These are phyloP conservation scores for Zaprionus tsacasi DNA, from an alignment of 1,140 invertebrate genomes.

Conservation along the genomic window DNA sequence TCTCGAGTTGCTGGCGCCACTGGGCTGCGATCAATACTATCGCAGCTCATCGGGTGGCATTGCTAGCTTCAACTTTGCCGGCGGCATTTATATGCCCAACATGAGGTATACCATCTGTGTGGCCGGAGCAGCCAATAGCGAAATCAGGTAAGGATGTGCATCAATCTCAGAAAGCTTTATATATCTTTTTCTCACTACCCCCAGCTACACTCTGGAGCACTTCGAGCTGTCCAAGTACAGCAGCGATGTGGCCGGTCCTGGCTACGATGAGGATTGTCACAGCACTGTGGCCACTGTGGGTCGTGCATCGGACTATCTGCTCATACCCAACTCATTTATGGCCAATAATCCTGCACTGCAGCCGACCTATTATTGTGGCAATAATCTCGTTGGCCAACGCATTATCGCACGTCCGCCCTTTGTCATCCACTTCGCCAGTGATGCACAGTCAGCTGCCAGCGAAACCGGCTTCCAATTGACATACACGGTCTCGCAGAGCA, in stretches of 20 bases:
- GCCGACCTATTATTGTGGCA: constrained; percentile 73
- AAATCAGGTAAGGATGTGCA: constrained; percentile 52
- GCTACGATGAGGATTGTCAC: constrained; percentile 67
- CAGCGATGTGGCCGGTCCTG: constrained; percentile 42
- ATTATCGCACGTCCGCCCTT: constrained; percentile 62
- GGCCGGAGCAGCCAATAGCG: constrained; percentile 46
- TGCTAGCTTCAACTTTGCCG: constrained; percentile 67
- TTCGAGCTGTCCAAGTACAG: constrained; percentile 60
- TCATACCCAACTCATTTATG: constrained; percentile 62
- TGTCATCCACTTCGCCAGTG: constrained; percentile 66
- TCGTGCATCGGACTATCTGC: constrained; percentile 61
- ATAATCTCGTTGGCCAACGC: constrained; percentile 40
- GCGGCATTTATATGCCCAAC: constrained; percentile 65
- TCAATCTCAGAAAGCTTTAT: not conserved
- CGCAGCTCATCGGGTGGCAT: constrained; percentile 48
- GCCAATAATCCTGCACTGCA: constrained; percentile 47
- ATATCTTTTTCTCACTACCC: not conserved
- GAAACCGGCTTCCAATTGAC: constrained; percentile 72
- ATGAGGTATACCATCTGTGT: constrained; percentile 62
- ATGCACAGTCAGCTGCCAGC: constrained; percentile 60
- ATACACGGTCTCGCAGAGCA: constrained; percentile 50
- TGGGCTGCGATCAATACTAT: constrained; percentile 71
- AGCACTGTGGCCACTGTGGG: constrained; percentile 61
- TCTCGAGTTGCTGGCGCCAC: constrained; percentile 56
- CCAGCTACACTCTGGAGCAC: constrained; percentile 63